Evolutionary conservation across 2,888 invertebrate species (phyloP), one percentile per base, ranked within the genome.

Genomic region (Drosophila neutralis): DNA sequence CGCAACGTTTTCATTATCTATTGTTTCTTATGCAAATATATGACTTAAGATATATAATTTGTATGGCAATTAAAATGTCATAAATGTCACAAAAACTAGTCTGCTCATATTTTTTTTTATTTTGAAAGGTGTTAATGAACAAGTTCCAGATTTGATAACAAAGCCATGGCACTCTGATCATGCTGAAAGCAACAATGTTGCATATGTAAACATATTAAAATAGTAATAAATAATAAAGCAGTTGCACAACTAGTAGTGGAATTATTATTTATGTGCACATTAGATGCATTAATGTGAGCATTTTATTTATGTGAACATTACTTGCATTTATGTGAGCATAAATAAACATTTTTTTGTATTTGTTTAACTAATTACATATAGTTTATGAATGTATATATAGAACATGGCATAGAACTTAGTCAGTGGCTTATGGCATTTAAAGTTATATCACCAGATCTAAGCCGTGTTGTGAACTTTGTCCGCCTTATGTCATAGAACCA

Each of bases 391-490:
- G 13, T 11, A 31, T 18, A 24, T 13, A 4, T 18, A 40, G 8
- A 4, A 40, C 31, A 36, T 7, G 33, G 6, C 11, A 27, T n/a
- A 10, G 2, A 13, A 52, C 11, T 59, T 38, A 36, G 29, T 21
- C 15, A 8, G 24, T 31, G 27, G 24, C n/a, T 49, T 18, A 11
- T 31, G 35, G 18, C 31, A 31, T 63, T 60, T 38, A 33, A 33
- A 53, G 57, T 24, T 57, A 24, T 36, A 36, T 33, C 35, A 21
- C 10, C 42, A 35, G 18, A 53, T 54, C 64, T 77, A 75, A 87
- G 73, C 82, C 35, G 35, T 52, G 75, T 38, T 71, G 63, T 85
- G 84, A 85, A 84, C 89, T 79, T 79, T 89, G 80, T 2, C 60
- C 80, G 87, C 78, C 82, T 75, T 62, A 58, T 69, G 72, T 63